Conservation (phyloP, 1,140 invertebrate genomes). For the Anadara kagoshimensis region DNA sequence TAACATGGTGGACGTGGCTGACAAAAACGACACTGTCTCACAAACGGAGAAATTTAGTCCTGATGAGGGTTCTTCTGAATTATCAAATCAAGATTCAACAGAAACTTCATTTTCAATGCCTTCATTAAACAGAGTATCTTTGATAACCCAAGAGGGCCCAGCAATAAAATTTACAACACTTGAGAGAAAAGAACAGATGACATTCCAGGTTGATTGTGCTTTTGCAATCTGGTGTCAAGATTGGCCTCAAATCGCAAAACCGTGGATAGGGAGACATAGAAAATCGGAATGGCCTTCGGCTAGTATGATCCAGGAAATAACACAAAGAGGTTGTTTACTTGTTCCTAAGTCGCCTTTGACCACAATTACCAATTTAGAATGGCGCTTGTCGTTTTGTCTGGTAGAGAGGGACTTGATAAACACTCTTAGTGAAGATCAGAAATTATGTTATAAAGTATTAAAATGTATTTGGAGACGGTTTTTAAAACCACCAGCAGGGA, state of each 20-base stretch:
- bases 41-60: no score
- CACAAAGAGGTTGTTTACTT: conserved; percentile 3
- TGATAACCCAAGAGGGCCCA: conserved; percentile 15
- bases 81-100: no score
- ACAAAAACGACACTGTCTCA: no score
- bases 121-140: background rate
- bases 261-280: conserved; percentile 1
- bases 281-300: background rate
- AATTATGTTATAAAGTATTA: conserved; percentile 14
- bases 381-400: conserved; percentile 25
- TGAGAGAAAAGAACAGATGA: background rate
- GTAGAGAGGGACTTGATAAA: conserved; percentile 23
- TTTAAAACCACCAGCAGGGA: conserved; percentile 16
- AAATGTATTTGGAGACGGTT: conserved; percentile 31
- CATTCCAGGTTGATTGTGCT: conserved; percentile 23
- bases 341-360: conserved; percentile 22
- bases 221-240: conserved; percentile 6
- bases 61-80: no score
- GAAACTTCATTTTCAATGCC: no score
- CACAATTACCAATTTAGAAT: conserved; percentile 12
- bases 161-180: conserved; percentile 17
- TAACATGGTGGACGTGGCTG: background rate
- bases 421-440: conserved; percentile 8
- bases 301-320: background rate
- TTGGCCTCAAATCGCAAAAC: conserved; percentile 19